Base-by-base conservation (phyloP, 2,888 invertebrate genomes). In the Theodoxus fluviatilis region DNA sequence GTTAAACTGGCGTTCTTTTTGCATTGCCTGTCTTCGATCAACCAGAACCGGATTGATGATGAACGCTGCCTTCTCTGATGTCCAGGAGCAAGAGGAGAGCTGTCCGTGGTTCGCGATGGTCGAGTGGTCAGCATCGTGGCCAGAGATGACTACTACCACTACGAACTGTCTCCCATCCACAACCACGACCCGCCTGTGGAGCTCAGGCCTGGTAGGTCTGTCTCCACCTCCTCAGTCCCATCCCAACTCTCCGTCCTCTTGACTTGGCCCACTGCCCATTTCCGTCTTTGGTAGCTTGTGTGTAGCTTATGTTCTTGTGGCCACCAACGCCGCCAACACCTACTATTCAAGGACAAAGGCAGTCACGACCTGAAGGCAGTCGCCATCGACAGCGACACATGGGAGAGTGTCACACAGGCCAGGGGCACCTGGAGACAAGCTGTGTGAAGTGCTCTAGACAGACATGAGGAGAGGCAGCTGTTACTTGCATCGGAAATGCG, bases 171-270 rank as follows among this genome's bases (percentile, higher is more conserved):
- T 6, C 75, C 79, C 3, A 69, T 77, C 4, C 78, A 78, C 52
- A 55, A 67, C 35, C 75, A 76, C 43, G 49, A 72, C 25, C 49
- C 67, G 4, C 76, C 78, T 0, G 75, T 78, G 15, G 63, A 75
- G 28, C 73, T 80, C 12, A 22, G 64, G 31, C 80, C 79, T 70
- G 79, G 80, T 80, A 71, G 18, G 40, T 33, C 25, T 55, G 25
- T 3, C 18, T 12, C n/a, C 12, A 25, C 15, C 25, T 52, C 7
- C 18, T 25, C 1, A 25, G 7, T 25, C 7, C 7, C n/a, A 15
- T 25, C 7, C n/a, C 7, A 2, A 18, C 7, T 25, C 28, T 59
- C 4, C 7, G 33, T n/a, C 28, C 33, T 7, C 18, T 28, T 55
- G 22, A 59, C 28, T 59, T 25, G 28, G 52, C 6, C 15, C n/a